Conservation (phyloP, 2,113 vertebrate species). For the Antechinus flavipes region DNA sequence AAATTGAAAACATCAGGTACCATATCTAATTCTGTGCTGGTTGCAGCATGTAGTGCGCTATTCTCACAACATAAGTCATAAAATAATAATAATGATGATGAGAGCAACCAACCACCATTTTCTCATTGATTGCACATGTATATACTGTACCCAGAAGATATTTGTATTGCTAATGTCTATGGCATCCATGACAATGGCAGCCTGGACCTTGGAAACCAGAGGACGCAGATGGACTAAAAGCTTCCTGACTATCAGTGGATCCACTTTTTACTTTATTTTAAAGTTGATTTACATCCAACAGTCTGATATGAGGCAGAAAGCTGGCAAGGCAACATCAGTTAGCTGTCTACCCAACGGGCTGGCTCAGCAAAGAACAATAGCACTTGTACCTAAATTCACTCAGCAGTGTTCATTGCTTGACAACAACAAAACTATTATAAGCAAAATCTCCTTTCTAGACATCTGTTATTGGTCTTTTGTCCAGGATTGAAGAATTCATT, state of each 20-base stretch:
- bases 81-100: not conserved
- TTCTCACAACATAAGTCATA: not conserved
- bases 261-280: slow-evolving; percentile 64
- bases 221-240: slow-evolving; percentile 63
- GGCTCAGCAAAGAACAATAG: slow-evolving; percentile 37
- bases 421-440: not conserved
- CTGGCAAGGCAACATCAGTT: slow-evolving; percentile 34
- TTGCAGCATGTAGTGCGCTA: not conserved
- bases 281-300: slow-evolving; percentile 60
- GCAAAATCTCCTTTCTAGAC: not conserved
- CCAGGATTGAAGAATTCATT: not conserved
- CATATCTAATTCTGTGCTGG: not conserved
- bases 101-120: not conserved
- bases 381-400: not conserved
- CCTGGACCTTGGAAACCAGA: slow-evolving; percentile 20
- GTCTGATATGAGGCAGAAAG: slow-evolving; percentile 58
- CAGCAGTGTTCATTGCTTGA: not conserved
- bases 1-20: slow-evolving; percentile 57
- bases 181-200: not conserved
- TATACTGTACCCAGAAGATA: not conserved
- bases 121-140: not conserved
- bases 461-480: not conserved
- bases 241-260: not conserved
- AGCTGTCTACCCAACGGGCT: slow-evolving; percentile 42
- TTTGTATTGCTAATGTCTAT: not conserved